Percentiles rank a stretch among this genome's conserved stretches.
Evolutionary conservation across 1,140 invertebrate species (phyloP).

Genomic region (Drosophila kohkoa): DNA sequence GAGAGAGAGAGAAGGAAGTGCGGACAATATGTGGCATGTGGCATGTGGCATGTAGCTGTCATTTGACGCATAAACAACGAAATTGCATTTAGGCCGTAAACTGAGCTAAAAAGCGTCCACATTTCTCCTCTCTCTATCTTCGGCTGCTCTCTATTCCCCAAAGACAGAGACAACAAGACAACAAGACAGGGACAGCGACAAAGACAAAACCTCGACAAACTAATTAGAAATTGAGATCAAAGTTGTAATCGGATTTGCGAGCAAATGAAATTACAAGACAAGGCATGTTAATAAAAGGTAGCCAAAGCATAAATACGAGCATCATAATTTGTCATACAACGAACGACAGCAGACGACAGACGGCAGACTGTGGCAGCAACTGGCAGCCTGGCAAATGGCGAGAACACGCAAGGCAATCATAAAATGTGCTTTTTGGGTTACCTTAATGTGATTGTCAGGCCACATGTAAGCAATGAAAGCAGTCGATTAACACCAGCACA

Average conservation of each 20-base stretch:
- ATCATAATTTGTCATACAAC: constrained; percentile 39
- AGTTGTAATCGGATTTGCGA: constrained; percentile 27
- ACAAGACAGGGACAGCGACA: too few species aligned
- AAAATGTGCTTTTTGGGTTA: constrained; percentile 74
- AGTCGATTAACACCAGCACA: constrained; percentile 71
- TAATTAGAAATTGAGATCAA: constrained; percentile 42
- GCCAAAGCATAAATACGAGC: constrained; percentile 16
- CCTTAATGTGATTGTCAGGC: constrained; percentile 75
- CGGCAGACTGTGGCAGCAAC: neutral
- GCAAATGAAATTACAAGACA: constrained; percentile 12
- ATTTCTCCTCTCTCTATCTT: neutral
- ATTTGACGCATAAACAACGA: constrained; percentile 43
- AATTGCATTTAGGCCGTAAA: constrained; percentile 39
- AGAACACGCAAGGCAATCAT: constrained; percentile 72
- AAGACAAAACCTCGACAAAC: constrained; percentile 6
- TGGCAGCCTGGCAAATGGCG: neutral
- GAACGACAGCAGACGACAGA: neutral
- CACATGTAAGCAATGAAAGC: constrained; percentile 47
- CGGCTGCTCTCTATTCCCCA: neutral
- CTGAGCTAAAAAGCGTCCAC: neutral
- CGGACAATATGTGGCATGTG: constrained; percentile 12
- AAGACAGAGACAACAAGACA: too few species aligned
- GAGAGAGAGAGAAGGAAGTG: neutral
- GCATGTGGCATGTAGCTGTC: constrained; percentile 38
- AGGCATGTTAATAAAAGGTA: constrained; percentile 18